Evolutionary conservation across 2,797 vertebrate species (phyloP).

Genomic region (Coregonus ussuriensis): DNA sequence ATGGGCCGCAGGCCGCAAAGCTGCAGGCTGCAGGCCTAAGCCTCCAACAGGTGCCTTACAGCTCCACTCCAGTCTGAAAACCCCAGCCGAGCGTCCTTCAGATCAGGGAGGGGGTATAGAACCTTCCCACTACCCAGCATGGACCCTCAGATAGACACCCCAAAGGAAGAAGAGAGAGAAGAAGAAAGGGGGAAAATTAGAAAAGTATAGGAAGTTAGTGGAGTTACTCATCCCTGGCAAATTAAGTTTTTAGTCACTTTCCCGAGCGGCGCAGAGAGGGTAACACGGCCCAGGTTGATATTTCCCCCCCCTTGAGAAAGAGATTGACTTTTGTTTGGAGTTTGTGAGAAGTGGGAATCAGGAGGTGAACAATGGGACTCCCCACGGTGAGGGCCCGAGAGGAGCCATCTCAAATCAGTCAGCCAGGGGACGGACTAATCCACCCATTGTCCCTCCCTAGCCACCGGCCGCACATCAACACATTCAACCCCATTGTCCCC

Average conservation of each 20-base stretch:
- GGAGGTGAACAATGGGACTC: slow-evolving; percentile 98
- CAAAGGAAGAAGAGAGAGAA: slow-evolving; percentile 25
- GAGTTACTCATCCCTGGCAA: slow-evolving; percentile 70
- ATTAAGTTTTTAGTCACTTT: slow-evolving; percentile 89
- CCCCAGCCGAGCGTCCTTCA: slow-evolving; percentile 27
- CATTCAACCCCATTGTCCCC: slow-evolving; percentile 98
- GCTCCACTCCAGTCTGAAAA: slow-evolving; percentile 60
- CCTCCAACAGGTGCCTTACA: slow-evolving; percentile 75
- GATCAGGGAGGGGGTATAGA: slow-evolving; percentile 54
- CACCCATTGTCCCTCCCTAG: slow-evolving; percentile 97
- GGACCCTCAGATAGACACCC: slow-evolving; percentile 24
- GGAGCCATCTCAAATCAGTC: slow-evolving; percentile 99
- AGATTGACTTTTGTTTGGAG: slow-evolving; percentile 99
- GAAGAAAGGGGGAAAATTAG: not conserved
- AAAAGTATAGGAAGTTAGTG: slow-evolving; percentile 33
- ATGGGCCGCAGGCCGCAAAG: slow-evolving; percentile 72
- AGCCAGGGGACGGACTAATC: slow-evolving; percentile 99
- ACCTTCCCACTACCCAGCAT: slow-evolving; percentile 52
- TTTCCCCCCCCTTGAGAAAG: slow-evolving; percentile 92
- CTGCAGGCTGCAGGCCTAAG: slow-evolving; percentile 57
- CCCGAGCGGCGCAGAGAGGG: slow-evolving; percentile 74
- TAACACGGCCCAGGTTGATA: slow-evolving; percentile 85
- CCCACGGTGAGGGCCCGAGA: slow-evolving; percentile 96
- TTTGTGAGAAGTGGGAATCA: slow-evolving; percentile 99
- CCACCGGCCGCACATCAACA: slow-evolving; percentile 97